These are phyloP conservation scores for Drosophila recens DNA, from an alignment of 2,888 invertebrate species.

Conservation along the genomic window DNA sequence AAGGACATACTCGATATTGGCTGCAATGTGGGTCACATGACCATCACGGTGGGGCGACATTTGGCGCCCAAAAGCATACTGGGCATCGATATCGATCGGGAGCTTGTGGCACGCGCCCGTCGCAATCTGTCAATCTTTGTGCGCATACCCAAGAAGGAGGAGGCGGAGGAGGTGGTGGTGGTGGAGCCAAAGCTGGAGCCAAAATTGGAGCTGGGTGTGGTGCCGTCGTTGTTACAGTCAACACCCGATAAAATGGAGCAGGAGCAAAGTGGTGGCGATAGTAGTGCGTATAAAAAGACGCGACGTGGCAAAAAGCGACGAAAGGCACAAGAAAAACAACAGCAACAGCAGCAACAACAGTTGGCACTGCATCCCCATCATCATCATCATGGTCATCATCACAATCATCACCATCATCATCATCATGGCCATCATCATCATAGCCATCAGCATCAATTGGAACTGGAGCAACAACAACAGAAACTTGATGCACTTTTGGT, in stretches of 20 bases:
- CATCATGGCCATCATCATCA: slow-evolving; percentile 69
- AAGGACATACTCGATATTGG: slow-evolving; percentile 98
- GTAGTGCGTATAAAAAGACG: slow-evolving; percentile 56
- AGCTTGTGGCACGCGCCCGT: slow-evolving; percentile 89
- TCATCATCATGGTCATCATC: slow-evolving; percentile 31
- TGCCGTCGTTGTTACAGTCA: slow-evolving; percentile 10
- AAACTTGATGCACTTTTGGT: slow-evolving; percentile 79
- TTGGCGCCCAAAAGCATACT: slow-evolving; percentile 93
- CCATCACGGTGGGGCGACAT: slow-evolving; percentile 94
- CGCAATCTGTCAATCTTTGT: slow-evolving; percentile 84
- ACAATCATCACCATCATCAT: slow-evolving; percentile 64
- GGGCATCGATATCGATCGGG: slow-evolving; percentile 97
- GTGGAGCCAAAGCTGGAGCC: slow-evolving; percentile 32
- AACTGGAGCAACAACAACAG: slow-evolving; percentile 80
- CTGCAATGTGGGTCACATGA: slow-evolving; percentile 98
- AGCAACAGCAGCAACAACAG: slow-evolving; percentile 16
- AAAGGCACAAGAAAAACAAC: slow-evolving; percentile 29
- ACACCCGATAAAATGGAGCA: slow-evolving; percentile 25
- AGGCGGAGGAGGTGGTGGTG: slow-evolving; percentile 42
- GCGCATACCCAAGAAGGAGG: slow-evolving; percentile 76
- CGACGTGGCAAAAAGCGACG: slow-evolving; percentile 72
- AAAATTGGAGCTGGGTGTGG: slow-evolving; percentile 32
- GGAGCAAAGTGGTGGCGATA: slow-evolving; percentile 13
- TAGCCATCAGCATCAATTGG: slow-evolving; percentile 62
- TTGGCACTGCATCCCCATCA: slow-evolving; percentile 22